Base-by-base conservation (phyloP, 1,140 invertebrate species). In the Rhyzopertha dominica region DNA sequence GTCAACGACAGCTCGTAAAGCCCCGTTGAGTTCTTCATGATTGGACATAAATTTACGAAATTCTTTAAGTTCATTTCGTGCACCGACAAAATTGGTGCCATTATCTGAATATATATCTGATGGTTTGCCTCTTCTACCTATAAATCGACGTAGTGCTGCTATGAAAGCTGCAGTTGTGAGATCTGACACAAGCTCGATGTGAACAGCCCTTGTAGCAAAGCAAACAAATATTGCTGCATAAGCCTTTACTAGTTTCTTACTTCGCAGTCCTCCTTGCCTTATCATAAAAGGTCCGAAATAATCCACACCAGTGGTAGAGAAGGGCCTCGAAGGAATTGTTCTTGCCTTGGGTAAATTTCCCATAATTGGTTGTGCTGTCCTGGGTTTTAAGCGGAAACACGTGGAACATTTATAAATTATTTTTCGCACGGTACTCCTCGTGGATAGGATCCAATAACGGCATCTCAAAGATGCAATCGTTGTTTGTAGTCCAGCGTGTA, bases 161-260 rank as follows among this genome's bases (percentile, higher is more conserved):
- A 69, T 32, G 50, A 71, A 70, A 4, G 43, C 29, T 8, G 53
- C 47, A 1, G 50, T 29, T 0, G 48, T 43, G 4, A 54, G 19
- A 32, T 51, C 40, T 22, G 39, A 34, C 3, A 58, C 47, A 1
- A 58, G 16, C 22, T 65, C 61, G 1, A 65, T 19, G 28, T 66
- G 59, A 13, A 63, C 41, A 7, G 58, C 54, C 20, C 52, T 59
- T 5, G 54, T 53, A 35, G 46, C 59, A 26, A 52, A 35, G 26
- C 68, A 69, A 0, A 61, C 59, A 25, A 70, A 70, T 4, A 74
- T 8, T 2, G 52, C 61, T 2, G 63, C 51, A 35, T 62, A 70
- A 5, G 43, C 36, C 42, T 69, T 69, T 14, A 41, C 48, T 5
- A 37, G 26, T 45, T 26, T 28, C 28, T 5, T 43, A 30, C 30